phyloP scores from a whole-genome alignment of 2,888 invertebrate species.

The Mythimna albipuncta region DNA sequence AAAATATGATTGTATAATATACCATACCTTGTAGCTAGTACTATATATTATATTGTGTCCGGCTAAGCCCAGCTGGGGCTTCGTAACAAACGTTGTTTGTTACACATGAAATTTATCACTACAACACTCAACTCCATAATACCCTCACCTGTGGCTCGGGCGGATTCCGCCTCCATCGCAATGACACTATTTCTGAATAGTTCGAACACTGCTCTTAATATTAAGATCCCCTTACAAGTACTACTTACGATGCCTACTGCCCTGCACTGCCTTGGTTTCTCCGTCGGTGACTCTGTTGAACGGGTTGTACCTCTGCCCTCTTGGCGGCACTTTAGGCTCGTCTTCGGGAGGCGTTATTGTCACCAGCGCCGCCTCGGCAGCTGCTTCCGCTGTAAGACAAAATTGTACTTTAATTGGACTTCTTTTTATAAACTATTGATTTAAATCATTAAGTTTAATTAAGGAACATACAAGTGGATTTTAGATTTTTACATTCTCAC shows the following conservation, averaged over 20 bases:
- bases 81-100: no score
- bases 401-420: not conserved
- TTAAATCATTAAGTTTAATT: not conserved
- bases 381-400: constrained; percentile 76
- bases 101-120: no score
- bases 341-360: constrained; percentile 86
- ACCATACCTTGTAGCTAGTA: no score
- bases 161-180: no score
- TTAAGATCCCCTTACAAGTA: no score
- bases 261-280: constrained; percentile 79
- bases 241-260: constrained; percentile 85
- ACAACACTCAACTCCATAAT: no score
- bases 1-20: no score
- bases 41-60: no score
- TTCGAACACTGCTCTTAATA: not conserved
- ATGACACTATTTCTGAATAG: not conserved
- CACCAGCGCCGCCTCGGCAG: constrained; percentile 83
- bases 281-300: constrained; percentile 92
- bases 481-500: no score
- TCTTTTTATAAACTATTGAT: not conserved
- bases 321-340: constrained; percentile 93
- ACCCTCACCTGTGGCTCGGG: no score
- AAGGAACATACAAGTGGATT: no score
- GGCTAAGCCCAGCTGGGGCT: no score
- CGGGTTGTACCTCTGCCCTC: constrained; percentile 95